A percentile compares a stretch with the other conserved stretches of the same genome.
These are phyloP conservation scores for Drosophila bifasciata DNA, from an alignment of 1,140 invertebrate genomes.

Conservation along the genomic window DNA sequence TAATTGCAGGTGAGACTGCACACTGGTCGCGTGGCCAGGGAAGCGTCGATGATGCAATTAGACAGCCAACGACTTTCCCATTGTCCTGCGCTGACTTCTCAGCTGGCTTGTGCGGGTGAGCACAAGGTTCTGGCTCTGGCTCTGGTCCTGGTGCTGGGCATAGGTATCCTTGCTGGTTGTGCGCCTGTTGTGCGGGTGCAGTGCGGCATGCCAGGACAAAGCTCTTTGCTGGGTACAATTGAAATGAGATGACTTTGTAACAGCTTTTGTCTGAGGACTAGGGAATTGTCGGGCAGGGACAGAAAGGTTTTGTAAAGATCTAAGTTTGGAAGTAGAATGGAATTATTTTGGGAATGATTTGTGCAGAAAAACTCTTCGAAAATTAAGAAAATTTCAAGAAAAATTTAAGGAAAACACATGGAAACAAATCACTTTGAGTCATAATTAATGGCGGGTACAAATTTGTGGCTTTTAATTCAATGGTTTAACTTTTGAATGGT, in stretches of 20 bases:
- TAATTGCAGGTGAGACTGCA: slow-evolving; percentile 83
- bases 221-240: slow-evolving; percentile 21
- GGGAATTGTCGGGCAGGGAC: too few species aligned
- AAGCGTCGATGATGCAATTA: slow-evolving; percentile 74
- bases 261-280: neutral
- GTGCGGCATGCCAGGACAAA: slow-evolving; percentile 36
- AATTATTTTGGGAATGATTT: too few species aligned
- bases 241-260: slow-evolving; percentile 29
- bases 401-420: too few species aligned
- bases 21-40: slow-evolving; percentile 64
- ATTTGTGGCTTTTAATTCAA: too few species aligned
- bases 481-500: too few species aligned
- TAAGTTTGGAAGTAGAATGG: too few species aligned
- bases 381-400: too few species aligned
- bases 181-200: slow-evolving; percentile 40
- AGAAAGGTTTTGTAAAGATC: too few species aligned
- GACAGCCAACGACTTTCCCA: slow-evolving; percentile 72
- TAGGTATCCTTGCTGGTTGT: slow-evolving; percentile 6
- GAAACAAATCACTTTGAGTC: too few species aligned
- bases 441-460: too few species aligned
- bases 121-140: neutral
- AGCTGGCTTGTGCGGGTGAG: slow-evolving; percentile 20
- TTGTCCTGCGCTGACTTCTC: slow-evolving; percentile 75
- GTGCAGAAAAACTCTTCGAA: too few species aligned
- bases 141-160: slow-evolving; percentile 1